phyloP scores from a whole-genome alignment of 2,888 invertebrate species.

The Buathra laborator region DNA sequence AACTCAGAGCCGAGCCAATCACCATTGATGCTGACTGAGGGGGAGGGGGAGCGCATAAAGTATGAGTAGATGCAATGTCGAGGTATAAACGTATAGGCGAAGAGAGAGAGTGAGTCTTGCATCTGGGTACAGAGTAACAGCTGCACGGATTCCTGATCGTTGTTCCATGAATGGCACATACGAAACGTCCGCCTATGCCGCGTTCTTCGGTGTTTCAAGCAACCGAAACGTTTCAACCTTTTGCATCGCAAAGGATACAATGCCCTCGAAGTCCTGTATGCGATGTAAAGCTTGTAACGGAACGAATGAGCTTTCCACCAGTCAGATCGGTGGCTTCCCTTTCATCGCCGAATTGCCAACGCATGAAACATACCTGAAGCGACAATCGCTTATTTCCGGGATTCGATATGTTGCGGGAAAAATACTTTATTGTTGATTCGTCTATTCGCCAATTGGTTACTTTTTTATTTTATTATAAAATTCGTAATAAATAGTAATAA shows the following conservation, averaged over 20 bases:
- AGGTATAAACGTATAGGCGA: slow-evolving; percentile 9
- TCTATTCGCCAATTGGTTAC: too few species aligned
- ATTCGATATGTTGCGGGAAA: too few species aligned
- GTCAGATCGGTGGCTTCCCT: slow-evolving; percentile 18
- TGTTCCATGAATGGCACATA: slow-evolving; percentile 55
- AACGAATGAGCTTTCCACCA: neutral
- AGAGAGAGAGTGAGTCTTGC: slow-evolving; percentile 50
- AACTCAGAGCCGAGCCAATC: slow-evolving; percentile 60
- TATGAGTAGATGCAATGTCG: slow-evolving; percentile 52
- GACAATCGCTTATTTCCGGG: too few species aligned
- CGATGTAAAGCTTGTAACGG: neutral
- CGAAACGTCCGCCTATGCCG: slow-evolving; percentile 28
- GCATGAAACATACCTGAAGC: neutral
- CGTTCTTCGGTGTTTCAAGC: slow-evolving; percentile 10
- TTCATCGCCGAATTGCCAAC: slow-evolving; percentile 11
- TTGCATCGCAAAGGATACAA: slow-evolving; percentile 18
- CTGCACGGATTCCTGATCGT: slow-evolving; percentile 64
- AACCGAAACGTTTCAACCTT: slow-evolving; percentile 16
- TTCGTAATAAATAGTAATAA: too few species aligned
- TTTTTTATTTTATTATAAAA: too few species aligned
- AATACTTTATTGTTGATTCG: too few species aligned
- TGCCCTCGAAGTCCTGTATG: neutral
- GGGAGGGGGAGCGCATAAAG: slow-evolving; percentile 47
- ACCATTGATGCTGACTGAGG: slow-evolving; percentile 59
- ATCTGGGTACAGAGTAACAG: slow-evolving; percentile 53